Base-by-base conservation (phyloP, 2,797 vertebrate genomes). In the Notoglanidium macrostoma region DNA sequence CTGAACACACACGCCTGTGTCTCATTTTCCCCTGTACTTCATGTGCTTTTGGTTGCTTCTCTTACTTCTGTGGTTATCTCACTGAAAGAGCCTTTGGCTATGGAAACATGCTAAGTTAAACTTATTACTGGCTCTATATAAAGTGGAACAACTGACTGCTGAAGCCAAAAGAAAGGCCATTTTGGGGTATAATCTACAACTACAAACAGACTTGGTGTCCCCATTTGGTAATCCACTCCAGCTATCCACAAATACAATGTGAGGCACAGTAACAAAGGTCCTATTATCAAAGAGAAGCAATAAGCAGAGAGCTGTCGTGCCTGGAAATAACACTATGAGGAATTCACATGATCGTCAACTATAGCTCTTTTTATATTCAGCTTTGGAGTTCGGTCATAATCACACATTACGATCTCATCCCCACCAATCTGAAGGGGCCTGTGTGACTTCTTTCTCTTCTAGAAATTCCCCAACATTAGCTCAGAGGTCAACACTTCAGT, bases 341-440 rank as follows among this genome's bases (percentile, higher is more conserved):
- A 70, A 73, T 49, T 89, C 90, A 91, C 88, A 91, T 90, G 88
- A 91, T 84, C 23, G 46, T 51, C 87, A 87, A 89, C 87, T 89
- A 87, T 85, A 88, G 44, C 83, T 51, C 76, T 55, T 77, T 88
- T 88, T 51, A 76, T 74, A 86, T 65, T 55, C 2, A 2, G 77
- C 67, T 79, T 85, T 1, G 5, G 32, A 87, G 82, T 49, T 17
- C 12, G 0, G 44, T 49, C 51, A 40, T 49, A 76, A 51, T 19
- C 46, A 14, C 80, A 19, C 73, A 76, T 68, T 46, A 26, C 51
- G 10, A 76, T 67, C 83, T 59, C 84, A 5, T 19, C 86, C 49
- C 21, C 0, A 26, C 57, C 11, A 21, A 59, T 83, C 77, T 83
- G 59, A 54, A 88, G 73, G 32, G 0, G n/a, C 17, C 65, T 84